A percentile compares a stretch with the other conserved stretches of the same genome.
Evolutionary conservation across 2,113 vertebrate species (phyloP).

Genomic region (Electrona antarctica): DNA sequence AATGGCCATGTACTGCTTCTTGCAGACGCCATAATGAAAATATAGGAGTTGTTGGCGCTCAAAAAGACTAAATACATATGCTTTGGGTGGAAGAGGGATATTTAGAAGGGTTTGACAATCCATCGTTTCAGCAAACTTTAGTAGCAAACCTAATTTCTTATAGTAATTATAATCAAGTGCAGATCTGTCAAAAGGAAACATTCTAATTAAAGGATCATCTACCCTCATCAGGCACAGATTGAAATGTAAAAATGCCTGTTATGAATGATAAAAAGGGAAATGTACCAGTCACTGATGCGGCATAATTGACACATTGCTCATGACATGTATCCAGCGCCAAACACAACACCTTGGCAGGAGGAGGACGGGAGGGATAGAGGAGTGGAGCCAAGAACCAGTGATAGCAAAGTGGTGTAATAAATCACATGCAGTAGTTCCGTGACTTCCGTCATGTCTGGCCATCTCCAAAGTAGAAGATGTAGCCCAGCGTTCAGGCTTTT

Average conservation of each 20-base stretch:
- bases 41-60: no score
- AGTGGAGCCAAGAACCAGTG: slow-evolving; percentile 6
- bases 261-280: not conserved
- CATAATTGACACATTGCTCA: not conserved
- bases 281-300: slow-evolving; percentile 2
- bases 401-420: slow-evolving; percentile 2
- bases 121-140: no score
- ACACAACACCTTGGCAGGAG: slow-evolving; percentile 5
- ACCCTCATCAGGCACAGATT: slow-evolving; percentile 1
- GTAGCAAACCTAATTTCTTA: no score
- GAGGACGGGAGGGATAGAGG: not conserved
- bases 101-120: no score
- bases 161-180: no score
- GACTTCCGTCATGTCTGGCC: slow-evolving; percentile 11
- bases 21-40: no score
- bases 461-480: not conserved
- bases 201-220: no score
- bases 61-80: no score
- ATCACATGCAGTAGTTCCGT: not conserved
- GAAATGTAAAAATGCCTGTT: no score
- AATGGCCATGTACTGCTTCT: no score
- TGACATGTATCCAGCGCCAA: slow-evolving; percentile 5
- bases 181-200: no score
- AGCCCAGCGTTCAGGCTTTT: not conserved
- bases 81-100: no score